Base-by-base conservation (phyloP, 2,797 vertebrate genomes). In the Fratercula arctica region DNA sequence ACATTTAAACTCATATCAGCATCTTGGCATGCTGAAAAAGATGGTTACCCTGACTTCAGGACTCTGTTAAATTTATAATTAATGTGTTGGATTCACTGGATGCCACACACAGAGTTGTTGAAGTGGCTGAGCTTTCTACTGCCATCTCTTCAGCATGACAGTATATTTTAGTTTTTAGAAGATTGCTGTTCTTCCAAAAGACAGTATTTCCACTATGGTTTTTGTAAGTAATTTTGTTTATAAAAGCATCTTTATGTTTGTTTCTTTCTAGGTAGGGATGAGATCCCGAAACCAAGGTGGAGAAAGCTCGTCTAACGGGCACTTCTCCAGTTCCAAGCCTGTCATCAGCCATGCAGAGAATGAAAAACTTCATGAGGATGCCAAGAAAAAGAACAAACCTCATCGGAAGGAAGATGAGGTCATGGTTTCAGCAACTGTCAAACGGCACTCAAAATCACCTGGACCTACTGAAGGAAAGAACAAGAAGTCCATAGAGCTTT, bases 231-330 rank as follows among this genome's bases (percentile, higher is more conserved):
- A 53, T 67, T 77, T 59, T 76, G 72, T 87, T 91, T 92, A 89
- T 57, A 85, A 94, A 75, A 77, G 57, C 26, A 63, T 77, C 33
- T 94, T 69, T 85, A 18, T 95, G 39, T 84, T 92, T 94, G 33
- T 90, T 97, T 81, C 51, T 97, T 17, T 97, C 59, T 97, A 99
- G 98, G 98, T 98, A 93, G 98, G 97, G 85, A 99, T 99, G 99
- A 98, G 99, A 96, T 99, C 99, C 82, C 98, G 99, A 98, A 99
- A 96, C 96, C 98, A 98, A 98, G 98, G 97, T 37, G 97, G 98
- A 96, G 98, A 99, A 96, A 98, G 97, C 97, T 98, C 98, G 63
- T 98, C 98, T 39, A 98, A 98, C 0, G 98, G 98, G 97, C 98
- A 96, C 67, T 95, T 98, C 70, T 98, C 98, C 81, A 98, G 98